Conservation (phyloP, 1,140 invertebrate genomes). For the Cylas formicarius region DNA sequence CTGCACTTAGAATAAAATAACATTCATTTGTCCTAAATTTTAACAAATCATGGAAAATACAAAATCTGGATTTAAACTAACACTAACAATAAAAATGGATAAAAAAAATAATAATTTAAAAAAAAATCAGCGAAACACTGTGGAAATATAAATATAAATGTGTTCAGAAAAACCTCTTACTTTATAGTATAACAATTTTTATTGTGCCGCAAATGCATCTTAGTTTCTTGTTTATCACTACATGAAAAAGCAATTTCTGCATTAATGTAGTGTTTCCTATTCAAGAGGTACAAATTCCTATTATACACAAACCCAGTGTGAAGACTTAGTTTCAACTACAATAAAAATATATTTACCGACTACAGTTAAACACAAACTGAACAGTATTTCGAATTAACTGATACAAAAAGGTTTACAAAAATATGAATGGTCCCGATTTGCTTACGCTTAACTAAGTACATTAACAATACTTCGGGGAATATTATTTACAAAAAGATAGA, state of each 20-base stretch:
- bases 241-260: slow-evolving; percentile 12
- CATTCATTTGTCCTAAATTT: slow-evolving; percentile 16
- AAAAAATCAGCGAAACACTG: background rate
- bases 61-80: slow-evolving; percentile 19
- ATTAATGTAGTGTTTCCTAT: slow-evolving; percentile 14
- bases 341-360: slow-evolving; percentile 2
- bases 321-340: slow-evolving; percentile 13
- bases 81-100: slow-evolving; percentile 19
- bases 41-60: slow-evolving; percentile 12
- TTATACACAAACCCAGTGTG: background rate
- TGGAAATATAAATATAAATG: background rate
- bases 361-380: slow-evolving; percentile 2
- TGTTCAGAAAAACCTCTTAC: background rate
- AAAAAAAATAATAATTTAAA: slow-evolving; percentile 13
- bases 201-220: slow-evolving; percentile 9
- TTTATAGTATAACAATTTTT: background rate
- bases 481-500: slow-evolving; percentile 17
- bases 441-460: slow-evolving; percentile 20
- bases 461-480: slow-evolving; percentile 16
- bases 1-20: slow-evolving; percentile 21
- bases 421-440: slow-evolving; percentile 20
- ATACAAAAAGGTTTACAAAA: slow-evolving; percentile 11
- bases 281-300: slow-evolving; percentile 1
- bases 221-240: slow-evolving; percentile 12
- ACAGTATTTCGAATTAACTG: slow-evolving; percentile 23